Conservation (phyloP, 2,113 vertebrate genomes). For the Amphilophus citrinellus region DNA sequence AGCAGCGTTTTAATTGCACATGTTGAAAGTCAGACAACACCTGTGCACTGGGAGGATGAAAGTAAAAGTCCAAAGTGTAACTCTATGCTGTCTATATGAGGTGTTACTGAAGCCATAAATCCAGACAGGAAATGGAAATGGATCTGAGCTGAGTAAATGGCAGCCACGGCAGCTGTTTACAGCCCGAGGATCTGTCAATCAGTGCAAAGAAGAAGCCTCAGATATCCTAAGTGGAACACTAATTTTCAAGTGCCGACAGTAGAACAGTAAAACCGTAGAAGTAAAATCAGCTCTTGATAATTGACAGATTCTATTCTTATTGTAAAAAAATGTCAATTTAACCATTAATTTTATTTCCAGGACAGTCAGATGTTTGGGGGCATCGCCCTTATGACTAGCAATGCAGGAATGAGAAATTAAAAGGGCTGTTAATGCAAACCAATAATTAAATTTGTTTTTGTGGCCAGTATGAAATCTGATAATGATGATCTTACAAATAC, state of each 20-base stretch:
- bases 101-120: slow-evolving; percentile 12
- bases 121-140: slow-evolving; percentile 12
- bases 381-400: background rate
- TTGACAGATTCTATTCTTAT: background rate
- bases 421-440: accelerated
- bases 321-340: background rate
- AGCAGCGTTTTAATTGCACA: background rate
- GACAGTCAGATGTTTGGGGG: background rate
- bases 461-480: too few species aligned
- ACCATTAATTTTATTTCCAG: background rate
- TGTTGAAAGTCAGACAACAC: background rate
- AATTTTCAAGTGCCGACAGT: background rate
- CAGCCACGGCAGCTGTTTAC: slow-evolving; percentile 12
- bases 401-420: background rate
- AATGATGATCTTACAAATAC: too few species aligned
- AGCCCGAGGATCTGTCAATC: slow-evolving; percentile 40
- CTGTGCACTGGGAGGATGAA: background rate
- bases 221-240: background rate
- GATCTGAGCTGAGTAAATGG: slow-evolving; percentile 39
- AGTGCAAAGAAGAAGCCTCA: slow-evolving; percentile 17
- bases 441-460: background rate
- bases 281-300: background rate
- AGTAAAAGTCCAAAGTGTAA: background rate
- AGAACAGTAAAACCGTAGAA: background rate
- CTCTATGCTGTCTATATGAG: background rate